These are phyloP conservation scores for Palythoa caribaeorum DNA, from an alignment of 92 coral and sea anemone species.

Conservation along the genomic window DNA sequence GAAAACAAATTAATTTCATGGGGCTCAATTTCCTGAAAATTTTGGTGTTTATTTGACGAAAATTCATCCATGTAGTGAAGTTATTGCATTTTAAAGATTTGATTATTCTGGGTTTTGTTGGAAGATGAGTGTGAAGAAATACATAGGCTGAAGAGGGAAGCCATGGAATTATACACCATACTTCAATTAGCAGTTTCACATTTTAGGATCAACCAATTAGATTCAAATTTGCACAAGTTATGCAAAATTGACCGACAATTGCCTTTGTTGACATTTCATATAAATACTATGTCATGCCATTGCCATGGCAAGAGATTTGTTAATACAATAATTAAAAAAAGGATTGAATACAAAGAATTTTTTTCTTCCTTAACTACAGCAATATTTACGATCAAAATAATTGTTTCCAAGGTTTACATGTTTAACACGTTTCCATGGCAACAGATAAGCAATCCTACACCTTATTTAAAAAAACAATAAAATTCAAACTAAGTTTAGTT, in stretches of 20 bases:
- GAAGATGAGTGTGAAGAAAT: conserved; percentile 18
- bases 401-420: not conserved
- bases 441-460: not conserved
- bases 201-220: not conserved
- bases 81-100: conserved; percentile 9
- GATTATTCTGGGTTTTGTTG: conserved; percentile 6
- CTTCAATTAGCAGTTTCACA: not conserved
- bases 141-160: conserved; percentile 7
- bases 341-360: not conserved
- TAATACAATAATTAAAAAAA: not conserved
- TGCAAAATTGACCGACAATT: not conserved
- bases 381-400: not conserved
- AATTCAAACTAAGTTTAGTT: conserved; percentile 3
- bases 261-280: not conserved
- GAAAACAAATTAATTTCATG: not conserved
- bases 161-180: conserved; percentile 10
- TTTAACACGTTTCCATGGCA: not conserved
- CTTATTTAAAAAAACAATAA: conserved; percentile 7
- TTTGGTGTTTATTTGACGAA: conserved; percentile 9
- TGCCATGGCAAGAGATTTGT: conserved; percentile 5
- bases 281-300: not conserved
- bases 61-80: conserved; percentile 6
- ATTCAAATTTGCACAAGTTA: not conserved
- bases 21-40: not conserved
- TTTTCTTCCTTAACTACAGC: conserved; percentile 6